Percentiles rank a stretch among this genome's conserved stretches.
Evolutionary conservation across 2,797 vertebrate species (phyloP).

Genomic region (Dromococcyx pavoninus): DNA sequence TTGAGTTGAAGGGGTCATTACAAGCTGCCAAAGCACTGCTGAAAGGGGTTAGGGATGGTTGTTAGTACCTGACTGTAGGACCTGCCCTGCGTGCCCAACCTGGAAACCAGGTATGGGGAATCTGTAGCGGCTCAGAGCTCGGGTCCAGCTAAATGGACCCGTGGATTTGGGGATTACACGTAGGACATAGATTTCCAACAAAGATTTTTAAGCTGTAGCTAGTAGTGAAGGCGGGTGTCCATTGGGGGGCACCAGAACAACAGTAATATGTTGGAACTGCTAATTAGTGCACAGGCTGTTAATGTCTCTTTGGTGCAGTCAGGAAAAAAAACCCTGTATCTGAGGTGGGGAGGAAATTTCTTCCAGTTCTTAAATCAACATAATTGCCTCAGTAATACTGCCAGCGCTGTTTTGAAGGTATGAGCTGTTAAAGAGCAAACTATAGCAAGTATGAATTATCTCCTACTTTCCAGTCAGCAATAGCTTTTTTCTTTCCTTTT

Average conservation of each 20-base stretch:
- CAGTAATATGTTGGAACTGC: background rate
- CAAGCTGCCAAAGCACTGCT: background rate
- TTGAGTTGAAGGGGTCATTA: background rate
- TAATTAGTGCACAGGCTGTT: background rate
- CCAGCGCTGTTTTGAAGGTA: background rate
- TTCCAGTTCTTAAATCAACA: background rate
- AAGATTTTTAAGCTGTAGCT: background rate
- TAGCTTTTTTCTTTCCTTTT: background rate
- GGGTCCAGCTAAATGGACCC: accelerated
- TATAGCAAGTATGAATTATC: background rate
- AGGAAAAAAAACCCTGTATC: background rate
- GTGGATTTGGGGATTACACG: accelerated
- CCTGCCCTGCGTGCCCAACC: background rate
- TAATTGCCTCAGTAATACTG: background rate
- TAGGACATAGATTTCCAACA: accelerated
- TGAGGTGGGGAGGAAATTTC: background rate
- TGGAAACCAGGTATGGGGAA: background rate
- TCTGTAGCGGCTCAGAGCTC: background rate
- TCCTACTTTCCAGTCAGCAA: background rate
- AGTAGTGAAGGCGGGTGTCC: slow-evolving; percentile 25
- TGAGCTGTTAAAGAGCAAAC: background rate
- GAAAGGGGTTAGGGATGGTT: background rate
- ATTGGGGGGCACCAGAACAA: slow-evolving; percentile 56
- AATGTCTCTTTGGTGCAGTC: background rate
- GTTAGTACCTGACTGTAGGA: background rate